Evolutionary conservation across 2,888 invertebrate genomes (phyloP), one percentile per base, ranked within the genome.

Genomic region (Polymixis flavicincta): DNA sequence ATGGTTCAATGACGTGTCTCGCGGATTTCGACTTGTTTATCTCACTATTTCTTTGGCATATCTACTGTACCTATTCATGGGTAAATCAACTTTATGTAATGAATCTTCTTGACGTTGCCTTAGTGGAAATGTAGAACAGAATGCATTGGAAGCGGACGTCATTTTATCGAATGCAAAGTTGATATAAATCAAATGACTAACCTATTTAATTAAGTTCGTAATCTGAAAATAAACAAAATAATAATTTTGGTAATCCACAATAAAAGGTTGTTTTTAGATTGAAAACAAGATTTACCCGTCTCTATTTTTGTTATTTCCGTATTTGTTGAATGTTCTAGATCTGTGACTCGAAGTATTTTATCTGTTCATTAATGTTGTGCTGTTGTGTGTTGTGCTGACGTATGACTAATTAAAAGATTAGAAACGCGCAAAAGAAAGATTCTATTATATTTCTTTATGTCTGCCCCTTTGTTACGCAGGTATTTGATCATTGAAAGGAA

Each of bases 1-100:
- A 90, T 83, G 90, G 92, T 92, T 92, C 91, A 92, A 89, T 90
- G 91, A 92, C 92, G 90, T 87, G 83, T 80, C 83, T 78, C 78
- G 85, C 78, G 77, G 72, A 86, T 88, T 88, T 88, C 81, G 78
- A 79, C 84, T 88, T 90, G 87, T 92, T 91, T 91, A 89, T 88
- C 83, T 87, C 76, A 81, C 74, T 78, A 80, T 88, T 83, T 85
- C 74, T 79, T 76, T 63, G 78, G 67, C 71, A 67, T 74, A 77
- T 59, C 74, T 87, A 66, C 76, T 74, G 71, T 84, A 78, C 72
- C 54, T 75, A 78, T 45, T 74, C 61, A 52, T 60, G 71, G 65
- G 63, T 84, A 78, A 75, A 76, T 69, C 72, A 66, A 69, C 52
- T 74, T 74, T 73, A 74, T 73, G 65, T 54, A 71, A 72, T 60